Evolutionary conservation across 2,113 vertebrate species (phyloP).

Genomic region (Poicephalus gulielmi): DNA sequence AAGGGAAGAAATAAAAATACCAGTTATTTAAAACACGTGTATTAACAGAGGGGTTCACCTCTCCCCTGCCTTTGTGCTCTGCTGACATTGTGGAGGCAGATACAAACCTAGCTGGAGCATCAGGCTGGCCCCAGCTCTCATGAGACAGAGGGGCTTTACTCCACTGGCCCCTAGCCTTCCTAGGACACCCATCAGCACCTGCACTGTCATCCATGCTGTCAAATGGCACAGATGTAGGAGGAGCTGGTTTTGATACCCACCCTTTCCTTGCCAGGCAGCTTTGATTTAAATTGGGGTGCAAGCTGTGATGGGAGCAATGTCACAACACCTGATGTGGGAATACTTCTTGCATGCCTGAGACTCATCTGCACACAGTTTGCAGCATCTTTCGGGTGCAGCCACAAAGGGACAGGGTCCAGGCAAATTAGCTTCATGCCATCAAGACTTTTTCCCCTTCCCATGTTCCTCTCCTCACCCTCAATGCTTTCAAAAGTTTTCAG

Average conservation of each 20-base stretch:
- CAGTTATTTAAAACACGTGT: constrained; percentile 49
- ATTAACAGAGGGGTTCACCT: constrained; percentile 32
- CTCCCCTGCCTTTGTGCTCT: background rate
- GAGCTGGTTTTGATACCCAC: background rate
- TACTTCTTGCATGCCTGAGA: rapidly evolving
- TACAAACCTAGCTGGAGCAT: background rate
- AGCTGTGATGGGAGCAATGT: background rate
- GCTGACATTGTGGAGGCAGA: background rate
- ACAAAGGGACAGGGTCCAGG: background rate
- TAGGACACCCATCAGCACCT: background rate
- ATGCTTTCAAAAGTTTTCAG: background rate
- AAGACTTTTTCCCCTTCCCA: background rate
- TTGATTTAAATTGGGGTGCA: background rate
- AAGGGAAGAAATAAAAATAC: constrained; percentile 52
- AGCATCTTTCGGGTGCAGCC: background rate
- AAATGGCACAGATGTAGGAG: background rate
- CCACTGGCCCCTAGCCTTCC: background rate
- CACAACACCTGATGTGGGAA: background rate
- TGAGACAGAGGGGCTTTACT: background rate
- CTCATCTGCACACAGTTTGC: background rate
- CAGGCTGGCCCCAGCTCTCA: background rate
- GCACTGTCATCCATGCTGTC: background rate
- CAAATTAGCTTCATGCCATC: background rate
- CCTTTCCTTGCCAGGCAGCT: background rate
- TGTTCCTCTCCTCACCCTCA: background rate